phyloP scores from a whole-genome alignment of 2,888 invertebrate genomes.

The Trilocha varians region DNA sequence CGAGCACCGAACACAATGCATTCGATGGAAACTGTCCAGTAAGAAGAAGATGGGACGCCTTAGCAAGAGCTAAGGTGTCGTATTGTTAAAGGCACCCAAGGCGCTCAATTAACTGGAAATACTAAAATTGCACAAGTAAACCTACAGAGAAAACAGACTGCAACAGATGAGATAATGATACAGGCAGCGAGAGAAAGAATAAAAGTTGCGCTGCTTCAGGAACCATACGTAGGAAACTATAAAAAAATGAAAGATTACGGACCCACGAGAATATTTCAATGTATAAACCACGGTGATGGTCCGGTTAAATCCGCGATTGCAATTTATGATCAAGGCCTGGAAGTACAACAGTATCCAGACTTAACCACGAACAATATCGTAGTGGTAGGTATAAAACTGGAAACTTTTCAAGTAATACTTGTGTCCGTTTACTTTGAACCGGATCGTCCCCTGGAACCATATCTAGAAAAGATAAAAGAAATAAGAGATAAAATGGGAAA shows the following conservation, averaged over 20 bases:
- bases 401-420: background rate
- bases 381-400: background rate
- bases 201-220: slow-evolving; percentile 6
- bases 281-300: background rate
- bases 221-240: slow-evolving; percentile 4
- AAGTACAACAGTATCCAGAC: background rate
- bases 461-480: background rate
- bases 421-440: slow-evolving; percentile 8
- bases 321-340: background rate
- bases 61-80: too few species aligned
- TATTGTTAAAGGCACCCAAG: too few species aligned
- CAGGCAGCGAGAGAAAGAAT: too few species aligned
- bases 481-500: background rate
- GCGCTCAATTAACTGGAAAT: background rate
- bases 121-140: too few species aligned
- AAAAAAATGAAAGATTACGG: background rate
- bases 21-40: too few species aligned
- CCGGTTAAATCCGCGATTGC: slow-evolving; percentile 5
- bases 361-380: too few species aligned
- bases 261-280: slow-evolving; percentile 4
- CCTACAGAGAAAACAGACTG: too few species aligned
- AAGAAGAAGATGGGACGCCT: too few species aligned
- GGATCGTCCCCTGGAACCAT: slow-evolving; percentile 3
- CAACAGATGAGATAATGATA: too few species aligned
- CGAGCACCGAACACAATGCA: too few species aligned